These are phyloP conservation scores for Heptranchias perlo DNA, from an alignment of 2,113 vertebrate species.

Conservation along the genomic window DNA sequence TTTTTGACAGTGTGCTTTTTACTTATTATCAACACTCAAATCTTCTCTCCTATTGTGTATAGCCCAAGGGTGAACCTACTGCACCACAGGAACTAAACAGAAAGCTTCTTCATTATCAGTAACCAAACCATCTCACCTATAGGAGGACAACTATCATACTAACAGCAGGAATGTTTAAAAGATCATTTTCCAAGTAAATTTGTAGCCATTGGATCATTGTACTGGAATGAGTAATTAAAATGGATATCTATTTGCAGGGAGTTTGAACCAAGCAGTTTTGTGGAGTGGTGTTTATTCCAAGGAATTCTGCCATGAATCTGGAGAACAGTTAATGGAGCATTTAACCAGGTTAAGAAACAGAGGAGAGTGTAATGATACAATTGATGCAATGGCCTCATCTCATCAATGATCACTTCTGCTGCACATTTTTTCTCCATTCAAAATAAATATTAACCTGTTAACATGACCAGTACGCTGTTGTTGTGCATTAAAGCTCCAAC, in stretches of 20 bases:
- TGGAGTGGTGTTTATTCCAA: neutral
- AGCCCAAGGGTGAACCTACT: neutral
- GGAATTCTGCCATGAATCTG: neutral
- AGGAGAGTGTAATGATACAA: neutral
- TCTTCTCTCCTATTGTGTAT: neutral
- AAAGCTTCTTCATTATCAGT: neutral
- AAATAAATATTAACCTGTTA: neutral
- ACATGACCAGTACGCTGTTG: neutral
- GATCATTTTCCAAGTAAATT: neutral
- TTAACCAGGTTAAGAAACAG: neutral
- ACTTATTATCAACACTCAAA: neutral
- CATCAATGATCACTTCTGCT: neutral
- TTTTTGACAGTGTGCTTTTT: neutral
- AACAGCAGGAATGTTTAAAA: neutral
- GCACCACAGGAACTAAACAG: neutral
- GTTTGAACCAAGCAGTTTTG: neutral
- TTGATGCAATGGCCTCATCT: neutral
- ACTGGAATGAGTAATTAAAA: neutral
- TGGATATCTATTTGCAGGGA: neutral
- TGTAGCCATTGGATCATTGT: neutral
- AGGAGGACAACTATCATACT: neutral
- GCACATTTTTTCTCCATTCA: neutral
- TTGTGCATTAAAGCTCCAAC: neutral
- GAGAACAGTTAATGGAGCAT: neutral
- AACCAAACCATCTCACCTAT: neutral